Conservation (phyloP, 2,113 vertebrate species). For the Eolophus roseicapilla region DNA sequence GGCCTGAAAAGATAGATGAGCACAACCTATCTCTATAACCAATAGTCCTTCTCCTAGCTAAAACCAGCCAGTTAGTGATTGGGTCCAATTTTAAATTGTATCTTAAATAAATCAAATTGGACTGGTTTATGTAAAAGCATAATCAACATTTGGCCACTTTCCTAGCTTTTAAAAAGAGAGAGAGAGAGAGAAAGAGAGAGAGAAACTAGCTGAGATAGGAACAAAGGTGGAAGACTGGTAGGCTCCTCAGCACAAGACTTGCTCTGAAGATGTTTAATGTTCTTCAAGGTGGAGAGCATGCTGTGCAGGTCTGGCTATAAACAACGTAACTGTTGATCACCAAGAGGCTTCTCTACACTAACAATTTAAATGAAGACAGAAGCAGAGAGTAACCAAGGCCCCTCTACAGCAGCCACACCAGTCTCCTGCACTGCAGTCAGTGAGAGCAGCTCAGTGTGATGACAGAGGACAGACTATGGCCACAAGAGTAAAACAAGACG, state of each 20-base stretch:
- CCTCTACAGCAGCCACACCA: background rate
- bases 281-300: background rate
- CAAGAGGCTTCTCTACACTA: background rate
- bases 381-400: background rate
- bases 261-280: background rate
- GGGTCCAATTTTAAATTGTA: background rate
- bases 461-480: background rate
- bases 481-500: background rate
- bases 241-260: background rate
- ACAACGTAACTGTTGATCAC: background rate
- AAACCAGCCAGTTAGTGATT: background rate
- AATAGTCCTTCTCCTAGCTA: background rate
- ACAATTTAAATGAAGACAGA: background rate
- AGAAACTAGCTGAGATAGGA: background rate
- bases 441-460: accelerated
- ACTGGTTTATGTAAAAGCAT: background rate
- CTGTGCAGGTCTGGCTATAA: background rate
- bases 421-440: background rate
- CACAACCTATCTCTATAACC: background rate
- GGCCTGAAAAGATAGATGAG: background rate
- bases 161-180: background rate
- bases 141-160: background rate
- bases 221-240: background rate
- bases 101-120: background rate
- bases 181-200: background rate